Evolutionary conservation across 2,113 vertebrate genomes (phyloP).

Genomic region (Sorex fumeus): DNA sequence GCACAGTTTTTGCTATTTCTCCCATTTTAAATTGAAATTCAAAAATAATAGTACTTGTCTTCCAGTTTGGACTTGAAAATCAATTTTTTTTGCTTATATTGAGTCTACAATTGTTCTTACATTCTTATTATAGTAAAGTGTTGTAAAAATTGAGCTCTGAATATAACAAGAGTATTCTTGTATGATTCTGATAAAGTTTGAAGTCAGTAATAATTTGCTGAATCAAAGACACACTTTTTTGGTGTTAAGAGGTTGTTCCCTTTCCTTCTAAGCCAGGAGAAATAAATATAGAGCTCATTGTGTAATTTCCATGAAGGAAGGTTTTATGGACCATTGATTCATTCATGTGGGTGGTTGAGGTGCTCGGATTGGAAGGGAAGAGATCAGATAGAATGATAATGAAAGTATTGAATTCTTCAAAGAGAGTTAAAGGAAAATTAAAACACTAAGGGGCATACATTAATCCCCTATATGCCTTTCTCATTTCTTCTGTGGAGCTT

Average conservation of each 20-base stretch:
- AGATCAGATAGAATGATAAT: constrained; percentile 54
- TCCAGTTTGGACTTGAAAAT: not conserved
- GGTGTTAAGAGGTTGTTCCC: not conserved
- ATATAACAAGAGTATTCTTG: not conserved
- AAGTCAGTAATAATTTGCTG: constrained; percentile 29
- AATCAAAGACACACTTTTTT: not conserved
- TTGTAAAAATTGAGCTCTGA: constrained; percentile 33
- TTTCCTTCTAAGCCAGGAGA: constrained; percentile 19
- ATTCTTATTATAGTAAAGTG: not conserved
- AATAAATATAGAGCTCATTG: not conserved
- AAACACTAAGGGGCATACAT: not conserved
- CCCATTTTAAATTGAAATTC: constrained; percentile 32
- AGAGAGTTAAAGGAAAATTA: constrained; percentile 35
- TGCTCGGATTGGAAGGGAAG: not conserved
- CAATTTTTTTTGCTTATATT: not conserved
- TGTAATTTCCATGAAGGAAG: constrained; percentile 25
- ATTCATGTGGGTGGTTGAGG: constrained; percentile 9
- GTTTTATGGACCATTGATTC: constrained; percentile 15
- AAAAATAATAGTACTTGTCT: constrained; percentile 8
- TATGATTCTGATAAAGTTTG: constrained; percentile 26
- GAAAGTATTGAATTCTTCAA: constrained; percentile 60
- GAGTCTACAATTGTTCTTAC: not conserved
- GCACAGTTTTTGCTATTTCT: constrained; percentile 15
- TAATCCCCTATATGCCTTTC: not conserved
- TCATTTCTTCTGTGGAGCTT: not conserved